Base-by-base conservation (phyloP, 2,113 vertebrate species). In the Euleptes europaea region DNA sequence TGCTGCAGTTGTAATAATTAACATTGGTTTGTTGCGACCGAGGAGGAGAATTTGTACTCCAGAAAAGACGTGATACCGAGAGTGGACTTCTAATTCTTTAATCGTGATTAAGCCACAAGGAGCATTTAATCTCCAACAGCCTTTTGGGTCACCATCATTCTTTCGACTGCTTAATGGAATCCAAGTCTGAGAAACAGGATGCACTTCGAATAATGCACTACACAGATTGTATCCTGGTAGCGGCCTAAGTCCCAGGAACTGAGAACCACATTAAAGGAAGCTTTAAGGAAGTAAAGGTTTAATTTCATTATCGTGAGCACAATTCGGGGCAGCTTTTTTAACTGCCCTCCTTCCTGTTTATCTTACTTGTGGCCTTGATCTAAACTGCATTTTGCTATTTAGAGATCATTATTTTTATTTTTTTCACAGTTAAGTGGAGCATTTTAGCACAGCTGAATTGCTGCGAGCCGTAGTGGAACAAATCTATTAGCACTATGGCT, bases 391-490 rank as follows among this genome's bases (percentile, higher is more conserved):
- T 95, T 63, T 94, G 90, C 95, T 92, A 92, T 92, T 93, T 90
- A 96, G 92, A 92, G 91, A 91, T 96, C 95, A 97, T 96, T 96
- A 96, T 97, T 96, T 91, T 95, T 95, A 81, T 95, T 96, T 95
- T 96, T 95, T 96, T 93, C 95, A 95, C 95, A 96, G 96, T 96
- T 95, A 97, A 97, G 95, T 96, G 95, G 96, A 96, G 95, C 95
- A 96, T 96, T 96, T 96, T 95, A 96, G 92, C 92, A 92, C 95
- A 97, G 96, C 95, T 96, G 96, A 97, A 97, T 95, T 89, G 95
- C 94, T 96, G 92, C 86, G 91, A 96, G 94, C 95, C 90, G 94
- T 88, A n/a, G 95, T 96, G 95, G 96, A 96, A 96, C 95, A 97
- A 96, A 97, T 96, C 96, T 97, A 97, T 97, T 97, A 97, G 95